A percentile compares a stretch with the other conserved stretches of the same genome.
phyloP scores from a whole-genome alignment of 2,888 invertebrate species.

The Xylocampa areola region DNA sequence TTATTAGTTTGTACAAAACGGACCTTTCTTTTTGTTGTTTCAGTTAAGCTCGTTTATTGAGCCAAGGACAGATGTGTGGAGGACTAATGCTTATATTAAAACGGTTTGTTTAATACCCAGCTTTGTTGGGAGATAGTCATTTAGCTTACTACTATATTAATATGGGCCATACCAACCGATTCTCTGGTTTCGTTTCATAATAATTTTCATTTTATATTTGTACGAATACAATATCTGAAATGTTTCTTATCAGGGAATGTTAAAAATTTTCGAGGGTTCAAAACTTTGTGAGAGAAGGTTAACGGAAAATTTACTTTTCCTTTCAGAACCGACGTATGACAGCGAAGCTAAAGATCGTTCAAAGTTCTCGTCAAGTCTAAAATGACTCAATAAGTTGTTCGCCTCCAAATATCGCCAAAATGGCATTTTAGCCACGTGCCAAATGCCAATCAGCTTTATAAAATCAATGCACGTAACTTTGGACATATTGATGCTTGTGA shows the following conservation, averaged over 20 bases:
- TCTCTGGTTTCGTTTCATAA: too few relatives aligned
- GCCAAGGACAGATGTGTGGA: conserved; percentile 50
- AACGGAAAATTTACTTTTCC: too few relatives aligned
- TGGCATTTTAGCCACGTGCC: conserved; percentile 34
- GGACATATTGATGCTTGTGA: conserved; percentile 35
- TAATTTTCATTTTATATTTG: too few relatives aligned
- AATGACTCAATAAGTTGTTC: too few relatives aligned
- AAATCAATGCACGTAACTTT: conserved; percentile 48
- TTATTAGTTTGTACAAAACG: conserved; percentile 63
- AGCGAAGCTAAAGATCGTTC: neutral
- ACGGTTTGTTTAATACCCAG: conserved; percentile 10
- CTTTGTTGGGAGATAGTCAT: conserved; percentile 8
- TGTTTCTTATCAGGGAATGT: too few relatives aligned
- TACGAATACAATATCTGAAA: too few relatives aligned
- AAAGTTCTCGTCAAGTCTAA: conserved; percentile 1
- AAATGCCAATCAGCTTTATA: conserved; percentile 39
- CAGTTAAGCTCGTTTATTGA: conserved; percentile 63
- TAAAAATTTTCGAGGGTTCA: neutral
- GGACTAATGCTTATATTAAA: conserved; percentile 42
- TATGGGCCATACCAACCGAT: too few relatives aligned
- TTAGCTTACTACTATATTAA: neutral
- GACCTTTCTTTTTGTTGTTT: conserved; percentile 62
- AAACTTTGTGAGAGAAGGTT: neutral
- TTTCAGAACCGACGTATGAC: too few relatives aligned
- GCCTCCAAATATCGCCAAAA: conserved; percentile 5